Base-by-base conservation (phyloP, 2,888 invertebrate genomes). In the Clivina fossor region DNA sequence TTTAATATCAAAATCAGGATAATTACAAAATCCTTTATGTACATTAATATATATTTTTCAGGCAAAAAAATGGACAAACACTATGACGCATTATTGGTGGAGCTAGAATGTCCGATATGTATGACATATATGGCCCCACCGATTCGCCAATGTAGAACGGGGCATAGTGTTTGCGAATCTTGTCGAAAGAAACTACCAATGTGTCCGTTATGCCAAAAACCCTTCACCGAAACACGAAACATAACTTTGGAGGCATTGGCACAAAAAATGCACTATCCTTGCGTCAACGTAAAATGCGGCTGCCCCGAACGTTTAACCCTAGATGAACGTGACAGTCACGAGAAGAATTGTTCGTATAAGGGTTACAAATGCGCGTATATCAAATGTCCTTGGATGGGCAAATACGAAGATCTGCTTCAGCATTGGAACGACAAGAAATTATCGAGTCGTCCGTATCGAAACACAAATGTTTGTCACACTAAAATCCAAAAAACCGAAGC, bases 51-150 rank as follows among this genome's bases (percentile, higher is more conserved):
- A 53, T 53, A 44, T 53, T 53, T 53, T 26, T 53, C 43, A 53
- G 40, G 30, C 32, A 32, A 32, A 33, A 30, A 16, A 44, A 46
- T 57, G 46, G 60, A 61, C 24, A 32, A 49, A 28, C 37, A 60
- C 3, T 64, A 63, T 46, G 60, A 61, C 18, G 63, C 63, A 3
- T 59, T 65, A 15, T 47, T 65, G 13, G 57, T 62, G 16, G 65
- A 65, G 50, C 43, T 65, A 16, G 65, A 64, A 57, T 65, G 65
- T 56, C 64, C 64, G 22, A 60, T 64, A 40, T 65, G 65, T 57
- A 61, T 62, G 46, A 60, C 64, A 48, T 65, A 64, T 47, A 62
- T 65, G 61, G 49, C 59, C 1, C 62, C 63, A 11, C 65, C 65
- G 5, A 64, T 65, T 26, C 54, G 61, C 5, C 64, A 64, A 40